Conservation (phyloP, 1,140 invertebrate species). For the Calycopis cecrops region DNA sequence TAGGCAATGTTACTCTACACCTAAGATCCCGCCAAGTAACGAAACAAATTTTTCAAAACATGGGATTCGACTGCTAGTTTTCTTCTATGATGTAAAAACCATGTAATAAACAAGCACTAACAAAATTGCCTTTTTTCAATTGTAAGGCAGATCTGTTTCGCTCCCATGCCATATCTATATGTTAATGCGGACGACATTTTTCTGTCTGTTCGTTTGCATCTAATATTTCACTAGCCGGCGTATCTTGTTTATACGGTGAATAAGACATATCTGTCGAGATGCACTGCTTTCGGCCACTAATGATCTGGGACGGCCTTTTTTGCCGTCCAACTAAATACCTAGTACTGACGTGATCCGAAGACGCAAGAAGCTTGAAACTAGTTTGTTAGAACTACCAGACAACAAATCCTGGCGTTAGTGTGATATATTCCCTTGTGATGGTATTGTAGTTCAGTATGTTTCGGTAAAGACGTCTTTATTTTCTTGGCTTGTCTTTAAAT, state of each 20-base stretch:
- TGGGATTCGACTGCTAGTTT: too few species aligned
- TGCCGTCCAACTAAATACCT: constrained; percentile 47
- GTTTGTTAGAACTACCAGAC: too few species aligned
- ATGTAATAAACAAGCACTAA: too few species aligned
- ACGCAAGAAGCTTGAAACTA: background rate
- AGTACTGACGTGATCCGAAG: constrained; percentile 37
- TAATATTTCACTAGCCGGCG: constrained; percentile 50
- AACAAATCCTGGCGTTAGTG: too few species aligned
- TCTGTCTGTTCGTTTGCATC: constrained; percentile 46
- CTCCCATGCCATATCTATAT: constrained; percentile 37
- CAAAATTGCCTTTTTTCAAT: background rate
- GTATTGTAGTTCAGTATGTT: too few species aligned
- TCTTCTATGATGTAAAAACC: too few species aligned
- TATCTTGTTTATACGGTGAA: constrained; percentile 53
- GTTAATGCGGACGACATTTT: constrained; percentile 50
- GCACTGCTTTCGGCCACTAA: constrained; percentile 40
- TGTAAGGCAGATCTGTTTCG: constrained; percentile 15
- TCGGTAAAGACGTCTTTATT: too few species aligned
- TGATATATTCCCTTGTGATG: too few species aligned
- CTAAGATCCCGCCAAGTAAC: too few species aligned
- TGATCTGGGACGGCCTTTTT: constrained; percentile 43
- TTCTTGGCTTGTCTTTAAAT: too few species aligned
- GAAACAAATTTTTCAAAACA: too few species aligned
- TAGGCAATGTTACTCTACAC: too few species aligned
- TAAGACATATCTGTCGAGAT: constrained; percentile 44